Percentiles rank a stretch among this genome's conserved stretches.
Conservation (phyloP, 2,113 vertebrate species). For the Notothenia coriiceps region DNA sequence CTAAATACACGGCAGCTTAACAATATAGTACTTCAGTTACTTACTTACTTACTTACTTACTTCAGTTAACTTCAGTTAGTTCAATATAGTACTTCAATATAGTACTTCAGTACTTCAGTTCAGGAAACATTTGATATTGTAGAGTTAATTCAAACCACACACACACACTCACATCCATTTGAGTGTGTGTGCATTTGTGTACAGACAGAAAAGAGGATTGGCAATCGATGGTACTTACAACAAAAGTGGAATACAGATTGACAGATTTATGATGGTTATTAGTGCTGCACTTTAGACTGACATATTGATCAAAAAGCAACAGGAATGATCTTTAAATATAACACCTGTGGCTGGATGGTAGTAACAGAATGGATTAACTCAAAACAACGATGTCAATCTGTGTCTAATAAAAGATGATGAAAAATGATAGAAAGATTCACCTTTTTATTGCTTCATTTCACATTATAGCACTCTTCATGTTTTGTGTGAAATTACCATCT, state of each 20-base stretch:
- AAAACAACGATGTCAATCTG: constrained; percentile 23
- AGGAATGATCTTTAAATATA: constrained; percentile 27
- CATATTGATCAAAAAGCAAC: constrained; percentile 35
- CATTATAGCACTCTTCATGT: not conserved
- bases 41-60: too few relatives aligned
- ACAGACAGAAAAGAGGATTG: not conserved
- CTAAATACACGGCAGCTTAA: constrained; percentile 19
- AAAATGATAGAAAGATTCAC: not conserved
- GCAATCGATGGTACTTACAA: not conserved
- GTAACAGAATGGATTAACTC: constrained; percentile 41
- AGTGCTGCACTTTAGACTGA: constrained; percentile 42
- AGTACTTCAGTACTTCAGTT: constrained; percentile 34
- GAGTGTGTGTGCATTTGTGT: not conserved
- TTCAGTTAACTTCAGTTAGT: too few relatives aligned
- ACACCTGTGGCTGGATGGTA: too few relatives aligned
- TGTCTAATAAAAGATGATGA: constrained; percentile 19
- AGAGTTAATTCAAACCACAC: constrained; percentile 35
- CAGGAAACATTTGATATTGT: constrained; percentile 10
- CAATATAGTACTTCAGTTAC: constrained; percentile 21
- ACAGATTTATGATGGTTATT: constrained; percentile 33
- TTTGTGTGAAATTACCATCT: not conserved
- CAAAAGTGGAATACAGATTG: not conserved
- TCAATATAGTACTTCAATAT: too few relatives aligned
- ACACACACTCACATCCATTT: not conserved
- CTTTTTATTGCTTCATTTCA: constrained; percentile 5